Evolutionary conservation across 2,888 invertebrate species (phyloP).

Genomic region (Tiphia femorata): DNA sequence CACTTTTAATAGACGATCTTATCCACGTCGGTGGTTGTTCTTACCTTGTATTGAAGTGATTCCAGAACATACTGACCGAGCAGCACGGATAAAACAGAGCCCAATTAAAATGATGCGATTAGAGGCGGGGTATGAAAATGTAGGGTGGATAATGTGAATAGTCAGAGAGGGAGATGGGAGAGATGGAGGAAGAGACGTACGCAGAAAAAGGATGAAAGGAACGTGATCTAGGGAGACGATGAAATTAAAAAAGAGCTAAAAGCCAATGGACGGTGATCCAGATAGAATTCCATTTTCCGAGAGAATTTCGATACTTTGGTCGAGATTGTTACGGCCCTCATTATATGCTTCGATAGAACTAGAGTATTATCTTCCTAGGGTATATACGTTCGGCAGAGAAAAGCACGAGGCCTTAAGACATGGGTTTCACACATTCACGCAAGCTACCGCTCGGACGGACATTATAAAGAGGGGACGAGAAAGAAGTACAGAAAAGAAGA

Average conservation of each 20-base stretch:
- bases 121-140: conserved; percentile 40
- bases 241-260: not conserved
- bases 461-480: conserved; percentile 48
- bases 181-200: conserved; percentile 2
- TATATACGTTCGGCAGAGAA: conserved; percentile 19
- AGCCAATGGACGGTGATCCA: not conserved
- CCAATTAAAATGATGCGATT: conserved; percentile 70
- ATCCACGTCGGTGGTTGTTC: conserved; percentile 68
- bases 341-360: too few species aligned
- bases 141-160: too few species aligned
- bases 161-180: conserved; percentile 31
- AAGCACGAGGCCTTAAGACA: conserved; percentile 40
- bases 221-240: not conserved
- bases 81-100: conserved; percentile 81
- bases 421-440: conserved; percentile 58
- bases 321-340: conserved; percentile 13
- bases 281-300: conserved; percentile 13
- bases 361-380: too few species aligned
- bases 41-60: conserved; percentile 99
- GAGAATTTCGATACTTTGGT: conserved; percentile 26
- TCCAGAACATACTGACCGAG: conserved; percentile 95
- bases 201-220: conserved; percentile 2
- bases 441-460: conserved; percentile 66
- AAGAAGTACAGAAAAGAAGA: conserved; percentile 13
- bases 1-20: conserved; percentile 31